Percentiles rank a stretch among this genome's conserved stretches.
These are phyloP conservation scores for Eupithecia centaureata DNA, from an alignment of 2,888 invertebrate species.

Conservation along the genomic window DNA sequence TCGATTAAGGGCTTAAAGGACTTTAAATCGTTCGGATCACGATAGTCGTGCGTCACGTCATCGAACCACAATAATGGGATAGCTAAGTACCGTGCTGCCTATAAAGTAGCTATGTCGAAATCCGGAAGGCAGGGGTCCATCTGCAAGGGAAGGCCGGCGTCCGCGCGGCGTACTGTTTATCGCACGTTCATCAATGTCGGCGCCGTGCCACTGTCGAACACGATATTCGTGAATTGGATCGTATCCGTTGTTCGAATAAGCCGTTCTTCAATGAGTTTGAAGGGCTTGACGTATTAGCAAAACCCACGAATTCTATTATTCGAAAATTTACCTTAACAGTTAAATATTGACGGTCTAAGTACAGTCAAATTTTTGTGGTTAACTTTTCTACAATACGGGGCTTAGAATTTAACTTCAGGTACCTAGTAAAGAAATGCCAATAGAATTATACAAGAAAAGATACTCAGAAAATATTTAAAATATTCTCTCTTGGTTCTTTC, in stretches of 20 bases:
- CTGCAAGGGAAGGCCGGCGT: constrained; percentile 9
- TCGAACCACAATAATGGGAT: constrained; percentile 28
- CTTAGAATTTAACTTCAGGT: neutral
- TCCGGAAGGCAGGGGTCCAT: constrained; percentile 24
- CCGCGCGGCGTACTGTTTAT: constrained; percentile 32
- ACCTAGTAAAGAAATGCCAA: neutral
- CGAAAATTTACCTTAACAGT: constrained; percentile 13
- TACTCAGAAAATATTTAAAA: neutral
- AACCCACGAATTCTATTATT: constrained; percentile 22
- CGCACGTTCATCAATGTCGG: constrained; percentile 38
- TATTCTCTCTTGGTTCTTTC: neutral
- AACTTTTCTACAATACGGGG: neutral
- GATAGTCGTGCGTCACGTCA: constrained; percentile 32
- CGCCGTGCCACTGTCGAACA: constrained; percentile 28
- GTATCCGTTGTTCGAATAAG: constrained; percentile 18
- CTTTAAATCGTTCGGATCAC: constrained; percentile 21
- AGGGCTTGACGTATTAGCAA: constrained; percentile 5
- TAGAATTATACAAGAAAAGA: neutral
- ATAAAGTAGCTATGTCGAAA: constrained; percentile 11
- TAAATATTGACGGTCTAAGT: neutral
- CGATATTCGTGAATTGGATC: constrained; percentile 31
- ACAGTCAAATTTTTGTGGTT: too few relatives aligned
- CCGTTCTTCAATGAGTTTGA: constrained; percentile 20
- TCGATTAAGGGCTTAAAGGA: constrained; percentile 1
- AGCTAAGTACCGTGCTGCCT: constrained; percentile 19